Base-by-base conservation (phyloP, 2,888 invertebrate species). In the Chloroclysta siterata region DNA sequence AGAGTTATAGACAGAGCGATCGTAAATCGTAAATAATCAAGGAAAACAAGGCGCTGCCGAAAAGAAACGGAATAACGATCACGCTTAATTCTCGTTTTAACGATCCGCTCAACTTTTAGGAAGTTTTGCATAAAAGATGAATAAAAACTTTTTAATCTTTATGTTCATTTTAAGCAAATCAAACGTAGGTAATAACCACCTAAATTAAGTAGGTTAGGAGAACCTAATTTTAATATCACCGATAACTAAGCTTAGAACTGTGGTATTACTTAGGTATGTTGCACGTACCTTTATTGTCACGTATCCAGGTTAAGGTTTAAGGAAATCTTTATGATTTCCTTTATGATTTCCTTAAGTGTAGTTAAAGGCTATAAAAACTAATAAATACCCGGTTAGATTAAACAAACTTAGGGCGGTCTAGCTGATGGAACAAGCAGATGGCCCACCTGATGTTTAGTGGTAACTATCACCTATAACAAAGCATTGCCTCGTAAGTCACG, bases 121-220 rank as follows among this genome's bases (percentile, higher is more conserved):
- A 60, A 53, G 48, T 60, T 60, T 60, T 53, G 41, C 53, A 60
- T 60, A 53, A 53, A 53, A 61, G 44, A 61, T 55, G 44, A 50
- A 55, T 51, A 55, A 60, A 60, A 60, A 41, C 48, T 54, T 60
- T 60, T 55, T 55, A 60, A 60, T 55, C 42, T 54, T 50, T 60
- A 33, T 50, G 14, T 17, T n/a, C 51, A 46, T 55, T 51, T 44
- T 55, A 14, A 46, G 53, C 47, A 47, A 47, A 46, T 53, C 28
- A 46, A 52, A 39, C 47, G 44, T 44, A 13, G n/a, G 22, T 17
- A 17, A 47, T 47, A 47, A 22, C 22, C 7, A 28, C 28, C 28
- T 2, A 48, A 48, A 48, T 48, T n/a, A 28, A 4, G 14, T 14
- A 29, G 50, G 50, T 46, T 11, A 10, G 2, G 17, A 46, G 11